Evolutionary conservation across 1,140 invertebrate genomes (phyloP).

Genomic region (Leptonema lineaticorne): DNA sequence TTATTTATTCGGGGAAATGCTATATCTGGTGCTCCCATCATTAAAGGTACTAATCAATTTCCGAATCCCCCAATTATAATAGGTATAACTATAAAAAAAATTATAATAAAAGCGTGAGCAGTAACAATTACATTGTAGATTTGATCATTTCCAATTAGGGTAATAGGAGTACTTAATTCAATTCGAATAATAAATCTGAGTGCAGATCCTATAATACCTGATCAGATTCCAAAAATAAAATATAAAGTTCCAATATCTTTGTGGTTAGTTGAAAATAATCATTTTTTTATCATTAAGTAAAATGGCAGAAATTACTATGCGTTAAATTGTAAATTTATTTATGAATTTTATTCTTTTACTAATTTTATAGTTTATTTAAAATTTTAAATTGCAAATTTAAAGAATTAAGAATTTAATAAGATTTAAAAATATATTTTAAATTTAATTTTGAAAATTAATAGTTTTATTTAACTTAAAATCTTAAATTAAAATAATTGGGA

Average conservation of each 20-base stretch:
- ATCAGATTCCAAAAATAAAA: conserved; percentile 69
- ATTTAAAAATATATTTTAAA: conserved; percentile 52
- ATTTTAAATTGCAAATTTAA: conserved; percentile 61
- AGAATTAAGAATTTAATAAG: conserved; percentile 51
- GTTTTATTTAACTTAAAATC: conserved; percentile 60
- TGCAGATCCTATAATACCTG: conserved; percentile 64
- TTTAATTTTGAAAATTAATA: conserved; percentile 62
- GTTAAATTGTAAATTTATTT: conserved; percentile 60
- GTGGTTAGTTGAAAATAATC: conserved; percentile 71
- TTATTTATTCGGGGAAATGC: conserved; percentile 77
- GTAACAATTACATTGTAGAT: conserved; percentile 74
- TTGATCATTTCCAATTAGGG: conserved; percentile 66
- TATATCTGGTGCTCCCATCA: conserved; percentile 72
- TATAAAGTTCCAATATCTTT: conserved; percentile 77
- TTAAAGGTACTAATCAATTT: conserved; percentile 74
- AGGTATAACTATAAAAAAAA: conserved; percentile 80
- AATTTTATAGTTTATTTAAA: conserved; percentile 53
- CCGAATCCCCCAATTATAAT: conserved; percentile 78
- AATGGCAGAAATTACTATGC: conserved; percentile 58
- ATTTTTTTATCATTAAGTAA: conserved; percentile 55
- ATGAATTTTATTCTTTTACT: conserved; percentile 53
- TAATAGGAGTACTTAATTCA: conserved; percentile 63
- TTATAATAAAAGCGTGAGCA: conserved; percentile 73
- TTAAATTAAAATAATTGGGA: conserved; percentile 45
- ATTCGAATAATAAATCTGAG: conserved; percentile 67